A percentile compares a stretch with the other conserved stretches of the same genome.
These are phyloP conservation scores for Lithodes maja DNA, from an alignment of 2,888 invertebrate genomes.

Conservation along the genomic window DNA sequence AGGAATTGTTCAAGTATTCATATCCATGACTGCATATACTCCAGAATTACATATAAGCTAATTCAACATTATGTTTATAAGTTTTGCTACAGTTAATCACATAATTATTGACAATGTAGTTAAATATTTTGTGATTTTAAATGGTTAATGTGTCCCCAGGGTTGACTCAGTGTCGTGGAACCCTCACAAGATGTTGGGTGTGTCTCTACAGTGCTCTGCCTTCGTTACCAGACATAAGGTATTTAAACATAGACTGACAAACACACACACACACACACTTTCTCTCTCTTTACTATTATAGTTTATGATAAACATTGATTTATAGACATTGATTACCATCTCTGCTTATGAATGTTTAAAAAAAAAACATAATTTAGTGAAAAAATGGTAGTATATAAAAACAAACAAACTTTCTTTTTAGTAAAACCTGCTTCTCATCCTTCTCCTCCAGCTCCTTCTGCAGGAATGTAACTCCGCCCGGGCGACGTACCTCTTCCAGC, in stretches of 20 bases:
- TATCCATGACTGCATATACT: too few relatives aligned
- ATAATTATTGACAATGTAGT: neutral
- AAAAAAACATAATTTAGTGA: neutral
- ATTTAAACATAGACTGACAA: neutral
- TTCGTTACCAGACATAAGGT: conserved; percentile 80
- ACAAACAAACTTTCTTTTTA: neutral
- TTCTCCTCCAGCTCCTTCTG: conserved; percentile 77
- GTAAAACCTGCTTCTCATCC: conserved; percentile 39
- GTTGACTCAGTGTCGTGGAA: conserved; percentile 99
- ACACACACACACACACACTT: neutral
- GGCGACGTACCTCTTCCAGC: conserved; percentile 87
- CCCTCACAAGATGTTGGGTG: conserved; percentile 99
- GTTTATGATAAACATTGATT: too few relatives aligned
- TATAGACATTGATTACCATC: too few relatives aligned
- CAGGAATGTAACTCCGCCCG: conserved; percentile 83
- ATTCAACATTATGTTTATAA: too few relatives aligned
- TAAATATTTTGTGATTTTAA: neutral
- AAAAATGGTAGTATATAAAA: neutral
- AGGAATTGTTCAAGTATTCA: too few relatives aligned
- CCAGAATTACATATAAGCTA: too few relatives aligned
- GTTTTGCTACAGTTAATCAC: neutral
- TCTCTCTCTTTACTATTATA: neutral
- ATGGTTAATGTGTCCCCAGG: conserved; percentile 77
- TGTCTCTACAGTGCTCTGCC: conserved; percentile 91
- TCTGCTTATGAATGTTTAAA: neutral